A percentile compares a stretch with the other conserved stretches of the same genome.
phyloP scores from a whole-genome alignment of 2,113 vertebrate genomes.

The Brachirus orientalis region DNA sequence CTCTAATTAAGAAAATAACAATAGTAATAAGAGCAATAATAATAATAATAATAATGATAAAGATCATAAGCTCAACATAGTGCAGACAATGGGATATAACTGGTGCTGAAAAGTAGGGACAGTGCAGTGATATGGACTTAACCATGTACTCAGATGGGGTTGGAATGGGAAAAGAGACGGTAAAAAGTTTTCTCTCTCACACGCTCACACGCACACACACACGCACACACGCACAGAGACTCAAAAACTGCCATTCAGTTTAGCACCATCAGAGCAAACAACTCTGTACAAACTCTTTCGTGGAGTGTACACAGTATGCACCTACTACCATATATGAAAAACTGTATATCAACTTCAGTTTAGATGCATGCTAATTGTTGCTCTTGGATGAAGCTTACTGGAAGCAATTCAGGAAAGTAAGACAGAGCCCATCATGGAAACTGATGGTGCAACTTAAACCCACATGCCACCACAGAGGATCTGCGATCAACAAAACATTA shows the following conservation, averaged over 20 bases:
- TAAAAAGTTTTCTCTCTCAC: conserved; percentile 25
- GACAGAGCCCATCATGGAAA: conserved; percentile 61
- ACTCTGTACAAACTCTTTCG: conserved; percentile 68
- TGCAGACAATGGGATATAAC: conserved; percentile 83
- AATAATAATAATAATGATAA: conserved; percentile 76
- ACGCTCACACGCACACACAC: conserved; percentile 12
- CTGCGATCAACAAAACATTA: conserved; percentile 63
- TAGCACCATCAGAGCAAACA: conserved; percentile 82
- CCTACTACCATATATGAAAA: conserved; percentile 58
- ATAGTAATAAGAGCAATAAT: conserved; percentile 81
- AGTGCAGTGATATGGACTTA: conserved; percentile 77
- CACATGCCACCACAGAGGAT: conserved; percentile 46
- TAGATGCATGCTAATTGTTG: conserved; percentile 74
- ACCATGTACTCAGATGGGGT: conserved; percentile 61
- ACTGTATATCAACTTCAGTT: conserved; percentile 59
- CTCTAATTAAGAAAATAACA: conserved; percentile 87
- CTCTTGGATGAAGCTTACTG: conserved; percentile 76
- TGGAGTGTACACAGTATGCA: conserved; percentile 69
- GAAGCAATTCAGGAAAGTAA: conserved; percentile 75
- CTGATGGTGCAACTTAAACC: conserved; percentile 43
- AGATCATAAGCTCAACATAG: conserved; percentile 85
- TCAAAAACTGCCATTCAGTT: conserved; percentile 69
- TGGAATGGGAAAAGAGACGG: conserved; percentile 33
- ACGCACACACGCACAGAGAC: conserved; percentile 42
- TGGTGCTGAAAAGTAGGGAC: conserved; percentile 77